phyloP scores from a whole-genome alignment of 2,113 vertebrate genomes.

The Ptilonorhynchus violaceus region DNA sequence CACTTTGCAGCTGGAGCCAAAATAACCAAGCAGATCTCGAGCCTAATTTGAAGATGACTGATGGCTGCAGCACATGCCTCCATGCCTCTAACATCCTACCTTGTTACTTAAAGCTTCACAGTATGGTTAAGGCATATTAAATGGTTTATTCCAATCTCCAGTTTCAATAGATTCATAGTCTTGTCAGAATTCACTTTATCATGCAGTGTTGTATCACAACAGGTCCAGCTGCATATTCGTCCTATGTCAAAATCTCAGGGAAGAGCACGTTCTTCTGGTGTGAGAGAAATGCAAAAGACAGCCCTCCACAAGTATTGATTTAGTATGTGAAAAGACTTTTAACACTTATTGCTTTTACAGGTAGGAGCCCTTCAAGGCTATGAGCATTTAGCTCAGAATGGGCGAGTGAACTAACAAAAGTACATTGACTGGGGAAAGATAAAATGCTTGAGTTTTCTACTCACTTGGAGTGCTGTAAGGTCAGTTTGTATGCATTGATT shows the following conservation, averaged over 20 bases:
- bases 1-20: neutral
- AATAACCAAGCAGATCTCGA: neutral
- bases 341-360: neutral
- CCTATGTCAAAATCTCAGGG: neutral
- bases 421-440: neutral
- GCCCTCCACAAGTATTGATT: constrained; percentile 7
- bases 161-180: neutral
- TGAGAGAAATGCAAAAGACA: neutral
- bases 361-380: neutral
- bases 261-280: neutral
- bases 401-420: neutral
- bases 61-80: neutral
- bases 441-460: constrained; percentile 21
- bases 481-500: constrained; percentile 28
- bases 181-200: neutral
- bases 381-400: neutral
- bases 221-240: neutral
- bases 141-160: neutral
- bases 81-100: neutral
- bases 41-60: neutral
- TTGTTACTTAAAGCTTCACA: neutral
- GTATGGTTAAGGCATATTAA: neutral
- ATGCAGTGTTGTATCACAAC: neutral
- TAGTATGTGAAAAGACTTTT: neutral
- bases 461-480: neutral